Conservation (phyloP, 2,797 vertebrate genomes). For the Chrysocyon brachyurus region DNA sequence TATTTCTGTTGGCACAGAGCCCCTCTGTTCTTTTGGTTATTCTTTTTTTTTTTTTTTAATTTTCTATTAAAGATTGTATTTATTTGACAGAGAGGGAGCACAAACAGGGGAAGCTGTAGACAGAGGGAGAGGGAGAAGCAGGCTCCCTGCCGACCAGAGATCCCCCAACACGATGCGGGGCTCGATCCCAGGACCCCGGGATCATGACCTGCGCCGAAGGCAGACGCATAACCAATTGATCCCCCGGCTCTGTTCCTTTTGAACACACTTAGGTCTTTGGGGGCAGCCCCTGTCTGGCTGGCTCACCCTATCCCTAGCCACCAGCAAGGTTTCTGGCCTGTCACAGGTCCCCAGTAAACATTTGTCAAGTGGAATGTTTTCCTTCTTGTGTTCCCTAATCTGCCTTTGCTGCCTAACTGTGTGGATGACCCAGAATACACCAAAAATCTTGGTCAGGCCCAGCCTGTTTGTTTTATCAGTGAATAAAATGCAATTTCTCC, state of each 20-base stretch:
- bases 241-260: not conserved
- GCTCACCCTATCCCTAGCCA: not conserved
- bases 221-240: too few species aligned
- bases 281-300: rapidly evolving
- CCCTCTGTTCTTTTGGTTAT: not conserved
- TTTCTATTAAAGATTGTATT: too few species aligned
- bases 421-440: not conserved
- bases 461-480: not conserved
- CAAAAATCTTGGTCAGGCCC: not conserved
- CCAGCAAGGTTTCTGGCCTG: not conserved
- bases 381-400: not conserved
- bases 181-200: too few species aligned
- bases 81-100: too few species aligned
- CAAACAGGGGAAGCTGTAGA: too few species aligned
- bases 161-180: too few species aligned
- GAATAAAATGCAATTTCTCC: slow-evolving; percentile 24
- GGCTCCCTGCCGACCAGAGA: too few species aligned
- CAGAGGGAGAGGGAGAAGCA: too few species aligned
- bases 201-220: too few species aligned
- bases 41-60: too few species aligned
- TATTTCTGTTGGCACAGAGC: not conserved
- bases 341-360: not conserved
- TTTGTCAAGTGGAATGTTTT: not conserved
- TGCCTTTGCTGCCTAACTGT: not conserved
- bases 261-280: not conserved